A percentile compares a stretch with the other conserved stretches of the same genome.
Evolutionary conservation across 2,113 vertebrate genomes (phyloP).

Genomic region (Oceanodroma tethys): DNA sequence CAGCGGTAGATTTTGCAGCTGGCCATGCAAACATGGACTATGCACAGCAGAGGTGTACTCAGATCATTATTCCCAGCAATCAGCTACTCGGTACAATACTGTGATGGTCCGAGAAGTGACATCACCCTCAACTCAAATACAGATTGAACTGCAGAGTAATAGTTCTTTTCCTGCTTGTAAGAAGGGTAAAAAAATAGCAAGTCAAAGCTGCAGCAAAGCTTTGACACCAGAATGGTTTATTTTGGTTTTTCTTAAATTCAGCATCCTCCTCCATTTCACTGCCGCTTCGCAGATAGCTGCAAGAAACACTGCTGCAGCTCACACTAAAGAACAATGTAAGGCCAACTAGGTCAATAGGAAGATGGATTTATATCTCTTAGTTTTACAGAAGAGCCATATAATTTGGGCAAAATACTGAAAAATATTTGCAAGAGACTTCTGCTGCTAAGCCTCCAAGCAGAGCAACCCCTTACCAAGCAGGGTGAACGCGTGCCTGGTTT

Average conservation of each 20-base stretch:
- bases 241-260: not conserved
- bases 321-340: not conserved
- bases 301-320: not conserved
- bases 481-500: slow-evolving; percentile 84
- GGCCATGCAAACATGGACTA: not conserved
- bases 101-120: not conserved
- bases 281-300: not conserved
- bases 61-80: not conserved
- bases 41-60: not conserved
- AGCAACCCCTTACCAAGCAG: slow-evolving; percentile 82
- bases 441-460: not conserved
- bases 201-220: not conserved
- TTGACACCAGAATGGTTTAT: not conserved
- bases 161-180: not conserved
- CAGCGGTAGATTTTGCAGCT: not conserved
- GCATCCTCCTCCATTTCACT: not conserved
- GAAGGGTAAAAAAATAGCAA: not conserved
- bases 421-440: not conserved
- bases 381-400: not conserved
- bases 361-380: not conserved
- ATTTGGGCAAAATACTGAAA: not conserved
- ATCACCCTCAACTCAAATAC: not conserved
- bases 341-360: not conserved
- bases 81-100: not conserved
- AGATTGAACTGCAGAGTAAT: not conserved